These are phyloP conservation scores for Donacobius atricapilla DNA, from an alignment of 2,113 vertebrate species.

Conservation along the genomic window DNA sequence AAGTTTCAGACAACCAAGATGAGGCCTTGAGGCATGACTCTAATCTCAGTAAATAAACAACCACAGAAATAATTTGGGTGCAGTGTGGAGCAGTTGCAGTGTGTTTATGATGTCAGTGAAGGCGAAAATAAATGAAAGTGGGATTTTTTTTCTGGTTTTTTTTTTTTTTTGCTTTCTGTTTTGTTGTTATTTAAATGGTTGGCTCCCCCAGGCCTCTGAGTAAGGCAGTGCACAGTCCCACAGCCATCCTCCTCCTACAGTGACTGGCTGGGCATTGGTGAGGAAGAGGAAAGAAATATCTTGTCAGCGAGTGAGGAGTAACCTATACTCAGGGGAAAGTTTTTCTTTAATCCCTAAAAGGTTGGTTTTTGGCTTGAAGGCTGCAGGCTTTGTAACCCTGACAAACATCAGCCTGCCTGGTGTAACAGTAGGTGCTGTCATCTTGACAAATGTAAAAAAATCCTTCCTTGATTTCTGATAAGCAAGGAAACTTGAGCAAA, in stretches of 20 bases:
- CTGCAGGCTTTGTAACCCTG: not conserved
- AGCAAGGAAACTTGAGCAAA: not conserved
- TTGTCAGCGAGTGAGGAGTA: not conserved
- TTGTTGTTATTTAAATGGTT: not conserved
- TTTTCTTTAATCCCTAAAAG: not conserved
- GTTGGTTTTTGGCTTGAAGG: not conserved
- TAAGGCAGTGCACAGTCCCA: not conserved
- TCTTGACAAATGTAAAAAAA: not conserved
- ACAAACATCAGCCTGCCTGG: not conserved
- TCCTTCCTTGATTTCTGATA: not conserved
- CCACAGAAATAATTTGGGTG: not conserved
- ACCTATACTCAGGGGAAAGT: not conserved
- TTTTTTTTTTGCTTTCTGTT: not conserved
- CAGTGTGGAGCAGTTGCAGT: not conserved
- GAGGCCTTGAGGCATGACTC: not conserved
- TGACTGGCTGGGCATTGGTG: not conserved
- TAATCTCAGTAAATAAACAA: constrained; percentile 39
- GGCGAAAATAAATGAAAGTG: not conserved
- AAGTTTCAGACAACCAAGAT: constrained; percentile 23
- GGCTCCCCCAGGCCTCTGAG: not conserved
- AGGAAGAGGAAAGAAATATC: not conserved
- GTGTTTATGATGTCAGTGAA: not conserved
- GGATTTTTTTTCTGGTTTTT: accelerated
- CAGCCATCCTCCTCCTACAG: not conserved
- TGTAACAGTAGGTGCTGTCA: not conserved